Evolutionary conservation across 2,888 invertebrate genomes (phyloP).

Genomic region (Tanypteryx hageni): DNA sequence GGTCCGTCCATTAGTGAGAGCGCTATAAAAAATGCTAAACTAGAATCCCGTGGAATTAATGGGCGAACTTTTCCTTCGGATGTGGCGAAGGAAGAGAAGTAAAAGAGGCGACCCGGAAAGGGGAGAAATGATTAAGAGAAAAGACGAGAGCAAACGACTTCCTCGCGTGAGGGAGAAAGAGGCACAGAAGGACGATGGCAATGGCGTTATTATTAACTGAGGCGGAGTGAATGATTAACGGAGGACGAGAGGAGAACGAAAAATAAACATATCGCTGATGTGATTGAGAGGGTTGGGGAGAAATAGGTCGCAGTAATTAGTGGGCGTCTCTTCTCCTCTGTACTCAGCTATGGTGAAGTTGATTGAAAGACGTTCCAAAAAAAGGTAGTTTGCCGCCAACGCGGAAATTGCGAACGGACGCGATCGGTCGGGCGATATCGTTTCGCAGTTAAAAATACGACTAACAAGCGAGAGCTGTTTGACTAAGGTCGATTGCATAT

Average conservation of each 20-base stretch:
- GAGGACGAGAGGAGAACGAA: not conserved
- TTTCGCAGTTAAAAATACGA: too few relatives aligned
- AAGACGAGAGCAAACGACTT: not conserved
- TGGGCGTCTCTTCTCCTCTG: not conserved
- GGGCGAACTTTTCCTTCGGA: too few relatives aligned
- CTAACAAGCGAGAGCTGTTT: too few relatives aligned
- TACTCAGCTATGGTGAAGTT: not conserved
- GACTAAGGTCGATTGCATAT: too few relatives aligned
- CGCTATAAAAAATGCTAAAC: too few relatives aligned
- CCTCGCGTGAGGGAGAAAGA: not conserved
- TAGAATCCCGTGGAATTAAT: too few relatives aligned
- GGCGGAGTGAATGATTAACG: not conserved
- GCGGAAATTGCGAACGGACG: too few relatives aligned
- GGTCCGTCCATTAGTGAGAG: too few relatives aligned
- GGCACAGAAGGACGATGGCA: not conserved
- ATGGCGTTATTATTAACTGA: not conserved
- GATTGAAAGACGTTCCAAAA: slow-evolving; percentile 5
- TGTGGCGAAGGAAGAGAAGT: too few relatives aligned
- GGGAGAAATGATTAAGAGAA: not conserved
- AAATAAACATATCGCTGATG: not conserved
- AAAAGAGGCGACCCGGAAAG: too few relatives aligned
- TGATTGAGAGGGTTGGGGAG: not conserved
- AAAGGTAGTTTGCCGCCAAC: not conserved
- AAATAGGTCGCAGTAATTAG: slow-evolving; percentile 57
- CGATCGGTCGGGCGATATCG: too few relatives aligned